phyloP scores from a whole-genome alignment of 2,888 invertebrate genomes.

The Andrena marginata region DNA sequence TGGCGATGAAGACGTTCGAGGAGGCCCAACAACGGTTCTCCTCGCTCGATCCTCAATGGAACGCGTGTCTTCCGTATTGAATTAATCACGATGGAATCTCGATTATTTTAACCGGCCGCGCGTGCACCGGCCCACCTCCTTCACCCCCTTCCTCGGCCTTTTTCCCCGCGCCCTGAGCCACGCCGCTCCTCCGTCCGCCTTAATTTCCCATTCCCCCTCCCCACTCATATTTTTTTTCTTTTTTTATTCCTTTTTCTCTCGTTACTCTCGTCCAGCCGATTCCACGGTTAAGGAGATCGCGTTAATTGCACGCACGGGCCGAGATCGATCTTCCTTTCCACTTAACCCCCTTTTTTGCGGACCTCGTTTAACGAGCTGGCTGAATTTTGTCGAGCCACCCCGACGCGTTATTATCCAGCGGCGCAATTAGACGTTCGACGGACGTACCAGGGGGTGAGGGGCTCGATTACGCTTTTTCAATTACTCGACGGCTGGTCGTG shows the following conservation, averaged over 20 bases:
- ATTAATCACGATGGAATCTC: constrained; percentile 59
- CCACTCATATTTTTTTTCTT: not conserved
- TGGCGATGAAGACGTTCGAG: constrained; percentile 55
- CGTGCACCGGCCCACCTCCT: constrained; percentile 4
- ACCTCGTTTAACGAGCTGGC: not conserved
- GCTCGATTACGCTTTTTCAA: not conserved
- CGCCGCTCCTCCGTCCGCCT: not conserved
- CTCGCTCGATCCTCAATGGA: constrained; percentile 48
- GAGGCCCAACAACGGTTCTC: constrained; percentile 48
- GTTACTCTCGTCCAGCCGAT: constrained; percentile 6
- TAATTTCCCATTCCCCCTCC: not conserved
- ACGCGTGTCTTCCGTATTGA: constrained; percentile 58
- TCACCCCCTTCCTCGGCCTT: not conserved
- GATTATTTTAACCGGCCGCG: constrained; percentile 54
- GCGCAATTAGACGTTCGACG: not conserved
- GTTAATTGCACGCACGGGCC: constrained; percentile 39
- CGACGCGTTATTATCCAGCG: not conserved
- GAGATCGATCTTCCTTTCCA: constrained; percentile 9
- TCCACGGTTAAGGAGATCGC: not conserved
- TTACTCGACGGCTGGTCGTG: not conserved
- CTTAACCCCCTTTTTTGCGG: not conserved
- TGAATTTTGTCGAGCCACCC: not conserved
- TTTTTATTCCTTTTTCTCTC: not conserved
- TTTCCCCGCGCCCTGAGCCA: not conserved
- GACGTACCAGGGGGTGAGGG: not conserved